Base-by-base conservation (phyloP, 2,113 vertebrate genomes). In the Parus major region DNA sequence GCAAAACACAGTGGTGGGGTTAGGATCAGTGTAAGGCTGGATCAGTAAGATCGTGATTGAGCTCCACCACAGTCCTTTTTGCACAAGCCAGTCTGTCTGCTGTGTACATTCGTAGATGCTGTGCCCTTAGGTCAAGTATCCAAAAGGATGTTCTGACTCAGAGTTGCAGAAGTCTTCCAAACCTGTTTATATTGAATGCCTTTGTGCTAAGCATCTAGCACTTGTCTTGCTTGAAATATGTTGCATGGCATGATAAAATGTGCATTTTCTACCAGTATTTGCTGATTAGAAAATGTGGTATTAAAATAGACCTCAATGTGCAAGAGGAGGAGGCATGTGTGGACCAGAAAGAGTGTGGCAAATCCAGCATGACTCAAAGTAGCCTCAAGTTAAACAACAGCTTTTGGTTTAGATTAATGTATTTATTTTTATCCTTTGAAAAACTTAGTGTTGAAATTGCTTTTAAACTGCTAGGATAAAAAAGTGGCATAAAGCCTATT, bases 381-480 rank as follows among this genome's bases (percentile, higher is more conserved):
- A 92, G 29, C 63, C 42, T 87, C 21, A 41, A 79, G 50, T 91
- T 85, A 61, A 63, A 42, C 44, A 82, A 60, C 55, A 77, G 19
- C 47, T 64, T 84, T 10, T 52, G 47, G 31, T 50, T 16, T 82
- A 46, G 21, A 5, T 53, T 25, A 15, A 8, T 65, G 42, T 50
- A 41, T 76, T 88, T 72, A 76, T 84, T 80, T 72, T 49, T 64
- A 64, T 63, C 41, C 36, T 59, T 35, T 76, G 39, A 49, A 82
- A 92, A 91, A 44, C 39, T 65, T 64, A 2, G 31, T 41, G 46
- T 66, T 92, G 46, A 82, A 76, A 72, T 65, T 83, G 39, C 44
- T 72, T 95, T 94, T 73, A 56, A 96, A 66, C 41, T 88, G 57
- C 81, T 65, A 49, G 52, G n/a, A 33, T 68, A 44, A 81, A 91